These are phyloP conservation scores for Alouatta palliata DNA, from an alignment of 2,113 vertebrate species.

Conservation along the genomic window DNA sequence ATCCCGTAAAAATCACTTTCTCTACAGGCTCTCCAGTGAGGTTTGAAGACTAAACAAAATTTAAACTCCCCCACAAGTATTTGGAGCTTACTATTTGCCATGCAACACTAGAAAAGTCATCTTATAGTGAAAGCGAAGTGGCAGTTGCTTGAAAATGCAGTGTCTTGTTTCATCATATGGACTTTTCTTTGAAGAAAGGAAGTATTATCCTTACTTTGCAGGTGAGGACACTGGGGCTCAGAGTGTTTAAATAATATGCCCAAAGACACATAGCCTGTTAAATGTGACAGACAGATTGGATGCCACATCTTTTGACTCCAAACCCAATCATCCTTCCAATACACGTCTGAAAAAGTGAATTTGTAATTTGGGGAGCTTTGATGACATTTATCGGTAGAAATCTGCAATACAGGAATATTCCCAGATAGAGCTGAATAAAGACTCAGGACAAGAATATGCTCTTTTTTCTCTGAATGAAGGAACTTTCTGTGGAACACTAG, in stretches of 20 bases:
- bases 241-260: background rate
- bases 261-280: background rate
- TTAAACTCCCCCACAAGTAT: background rate
- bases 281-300: background rate
- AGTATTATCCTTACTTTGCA: background rate
- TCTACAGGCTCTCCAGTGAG: background rate
- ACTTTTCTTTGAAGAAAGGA: background rate
- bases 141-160: background rate
- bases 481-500: background rate
- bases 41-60: background rate
- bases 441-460: background rate
- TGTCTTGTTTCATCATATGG: background rate
- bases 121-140: fast-evolving
- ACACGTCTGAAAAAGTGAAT: background rate
- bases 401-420: background rate
- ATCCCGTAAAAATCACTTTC: background rate
- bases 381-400: background rate
- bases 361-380: background rate
- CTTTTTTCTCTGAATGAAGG: background rate
- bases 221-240: background rate
- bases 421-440: background rate
- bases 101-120: background rate
- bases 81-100: background rate
- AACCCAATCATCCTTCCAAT: background rate
- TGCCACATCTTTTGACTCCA: background rate